Base-by-base conservation (phyloP, 2,888 invertebrate species). In the Spatulosminthurus flaviceps region DNA sequence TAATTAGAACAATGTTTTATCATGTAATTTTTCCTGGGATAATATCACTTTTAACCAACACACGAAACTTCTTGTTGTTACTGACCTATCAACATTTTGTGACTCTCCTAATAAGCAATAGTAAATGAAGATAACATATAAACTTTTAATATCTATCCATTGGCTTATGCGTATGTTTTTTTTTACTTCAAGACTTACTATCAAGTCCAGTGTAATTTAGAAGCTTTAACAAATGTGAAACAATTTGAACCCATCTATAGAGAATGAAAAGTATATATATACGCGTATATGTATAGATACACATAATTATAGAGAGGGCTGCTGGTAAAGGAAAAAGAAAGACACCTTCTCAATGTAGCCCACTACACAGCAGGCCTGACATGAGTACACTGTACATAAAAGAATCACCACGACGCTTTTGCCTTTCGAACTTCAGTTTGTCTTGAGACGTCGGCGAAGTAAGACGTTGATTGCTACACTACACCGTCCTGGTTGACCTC, bases 361-460 rank as follows among this genome's bases (percentile, higher is more conserved):
- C 51, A 51, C 51, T 19, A 51, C 51, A 51, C 51, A 51, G 51
- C 51, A 51, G 51, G 51, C 19, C 51, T 51, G n/a, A n/a, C 51
- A 51, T 51, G 51, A 51, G 51, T 51, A 51, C 51, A 19, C 51
- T 51, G 51, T 24, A 9, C 64, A 24, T 64, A 64, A 64, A 64
- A 16, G 64, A 64, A 64, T 64, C 11, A 64, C 64, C 26, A 64
- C 22, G 64, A 64, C 16, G 60, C 60, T 21, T 21, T 64, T 64
- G 64, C 64, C 22, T 11, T 64, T 16, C 64, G 64, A 76, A 80
- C 81, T 74, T 81, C 81, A 81, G 80, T 82, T 82, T 81, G 71
- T 75, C 79, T 42, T 81, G 71, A 81, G 82, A 81, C 77, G 77
- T 80, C 78, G 77, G 69, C 70, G 76, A 77, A 77, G 73, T 66